Conservation (phyloP, 2,797 vertebrate genomes). For the Oreonectes daqikongensis region DNA sequence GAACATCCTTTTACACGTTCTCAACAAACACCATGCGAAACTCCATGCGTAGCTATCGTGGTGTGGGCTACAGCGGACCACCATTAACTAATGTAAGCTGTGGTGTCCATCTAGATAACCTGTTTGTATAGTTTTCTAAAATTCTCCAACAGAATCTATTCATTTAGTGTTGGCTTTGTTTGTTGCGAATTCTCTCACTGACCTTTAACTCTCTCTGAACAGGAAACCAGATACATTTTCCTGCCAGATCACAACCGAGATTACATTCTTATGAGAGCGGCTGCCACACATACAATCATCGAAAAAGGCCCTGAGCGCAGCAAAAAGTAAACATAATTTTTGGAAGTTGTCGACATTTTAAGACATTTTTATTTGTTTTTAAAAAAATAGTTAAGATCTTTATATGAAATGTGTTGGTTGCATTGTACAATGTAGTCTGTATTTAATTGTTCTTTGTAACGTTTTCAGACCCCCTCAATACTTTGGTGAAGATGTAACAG, state of each 20-base stretch:
- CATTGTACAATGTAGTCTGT: not conserved
- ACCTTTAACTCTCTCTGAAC: not conserved
- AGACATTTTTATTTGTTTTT: too few species aligned
- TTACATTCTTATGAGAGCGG: constrained; percentile 78
- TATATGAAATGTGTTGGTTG: not conserved
- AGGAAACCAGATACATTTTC: constrained; percentile 82
- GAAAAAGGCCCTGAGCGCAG: constrained; percentile 63
- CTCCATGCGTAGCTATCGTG: constrained; percentile 71
- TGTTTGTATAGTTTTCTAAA: not conserved
- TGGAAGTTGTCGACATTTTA: too few species aligned
- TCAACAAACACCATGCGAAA: constrained; percentile 84
- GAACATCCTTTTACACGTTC: constrained; percentile 83
- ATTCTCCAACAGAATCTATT: not conserved
- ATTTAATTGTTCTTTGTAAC: not conserved
- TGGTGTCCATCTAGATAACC: not conserved
- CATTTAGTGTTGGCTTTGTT: not conserved
- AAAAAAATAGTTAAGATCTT: not conserved
- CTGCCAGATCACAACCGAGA: constrained; percentile 82
- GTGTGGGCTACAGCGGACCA: constrained; percentile 65
- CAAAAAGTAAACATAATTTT: constrained; percentile 48
- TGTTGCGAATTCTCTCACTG: not conserved
- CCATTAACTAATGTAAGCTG: constrained; percentile 67
- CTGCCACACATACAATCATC: constrained; percentile 64
- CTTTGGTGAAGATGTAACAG: constrained; percentile 73
- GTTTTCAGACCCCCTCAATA: constrained; percentile 68